Percentiles rank a stretch among this genome's conserved stretches.
Evolutionary conservation across 2,113 vertebrate species (phyloP).

Genomic region (Desmodus rotundus): DNA sequence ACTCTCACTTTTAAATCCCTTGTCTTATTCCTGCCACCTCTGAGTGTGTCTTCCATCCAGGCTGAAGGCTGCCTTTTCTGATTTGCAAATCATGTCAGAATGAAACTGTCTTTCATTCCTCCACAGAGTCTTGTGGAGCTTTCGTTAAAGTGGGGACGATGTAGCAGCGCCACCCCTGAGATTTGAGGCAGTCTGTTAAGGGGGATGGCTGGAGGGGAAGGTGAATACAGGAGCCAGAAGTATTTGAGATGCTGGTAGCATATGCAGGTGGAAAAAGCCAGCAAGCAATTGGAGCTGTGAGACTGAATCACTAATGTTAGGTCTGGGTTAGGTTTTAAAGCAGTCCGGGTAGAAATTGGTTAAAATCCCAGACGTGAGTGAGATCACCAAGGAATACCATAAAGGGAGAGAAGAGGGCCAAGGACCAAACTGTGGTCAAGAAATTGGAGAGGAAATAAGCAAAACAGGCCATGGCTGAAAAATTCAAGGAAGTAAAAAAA

Average conservation of each 20-base stretch:
- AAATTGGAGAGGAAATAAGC: neutral
- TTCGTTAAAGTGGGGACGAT: too few relatives aligned
- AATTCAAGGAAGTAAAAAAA: slow-evolving; percentile 10
- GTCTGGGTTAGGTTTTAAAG: neutral
- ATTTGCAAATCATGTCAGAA: neutral
- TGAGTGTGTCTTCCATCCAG: neutral
- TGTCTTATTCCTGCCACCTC: neutral
- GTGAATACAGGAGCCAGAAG: neutral
- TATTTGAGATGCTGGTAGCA: neutral
- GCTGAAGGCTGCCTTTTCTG: neutral
- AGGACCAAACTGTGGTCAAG: neutral
- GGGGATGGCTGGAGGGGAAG: neutral
- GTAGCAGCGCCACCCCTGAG: neutral
- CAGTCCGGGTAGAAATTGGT: neutral
- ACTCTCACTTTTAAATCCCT: neutral
- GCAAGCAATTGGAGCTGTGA: neutral
- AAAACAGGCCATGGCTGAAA: neutral
- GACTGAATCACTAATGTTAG: neutral
- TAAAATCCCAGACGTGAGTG: neutral
- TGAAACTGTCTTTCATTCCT: neutral
- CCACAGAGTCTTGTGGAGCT: neutral
- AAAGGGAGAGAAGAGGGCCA: neutral
- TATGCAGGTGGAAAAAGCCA: neutral
- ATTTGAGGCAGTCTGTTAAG: neutral
- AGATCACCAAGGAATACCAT: neutral